Percentiles rank a stretch among this genome's conserved stretches.
Conservation (phyloP, 2,888 invertebrate genomes). For the Pterobdella sp. region DNA sequence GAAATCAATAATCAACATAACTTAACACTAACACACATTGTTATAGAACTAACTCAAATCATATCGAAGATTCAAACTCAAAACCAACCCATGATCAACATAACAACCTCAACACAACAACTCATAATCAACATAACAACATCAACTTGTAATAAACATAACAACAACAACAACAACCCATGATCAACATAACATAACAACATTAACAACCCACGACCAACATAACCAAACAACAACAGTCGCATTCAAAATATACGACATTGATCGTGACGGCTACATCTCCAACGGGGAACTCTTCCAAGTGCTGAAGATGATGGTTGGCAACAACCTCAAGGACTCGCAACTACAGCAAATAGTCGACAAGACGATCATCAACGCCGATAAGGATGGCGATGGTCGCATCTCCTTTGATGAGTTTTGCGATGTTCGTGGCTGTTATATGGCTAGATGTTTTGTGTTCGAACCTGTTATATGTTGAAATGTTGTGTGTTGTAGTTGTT, state of each 20-base stretch:
- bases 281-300: conserved; percentile 83
- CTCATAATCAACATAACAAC: not conserved
- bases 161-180: no score
- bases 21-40: no score
- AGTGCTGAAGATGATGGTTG: conserved; percentile 99
- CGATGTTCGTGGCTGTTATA: conserved; percentile 61
- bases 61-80: no score
- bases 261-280: conserved; percentile 99
- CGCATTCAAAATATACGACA: conserved; percentile 98
- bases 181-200: not conserved
- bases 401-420: conserved; percentile 99
- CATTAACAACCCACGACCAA: not conserved
- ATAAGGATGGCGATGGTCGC: conserved; percentile 98
- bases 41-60: no score
- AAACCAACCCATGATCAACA: not conserved
- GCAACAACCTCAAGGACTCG: conserved; percentile 97
- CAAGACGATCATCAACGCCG: conserved; percentile 98
- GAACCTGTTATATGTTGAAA: conserved; percentile 42
- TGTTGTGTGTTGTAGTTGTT: conserved; percentile 3
- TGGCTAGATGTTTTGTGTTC: conserved; percentile 53
- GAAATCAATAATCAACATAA: no score
- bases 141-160: no score
- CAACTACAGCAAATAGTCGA: conserved; percentile 99
- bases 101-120: not conserved
- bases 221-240: conserved; percentile 54